Percentiles rank a stretch among this genome's conserved stretches.
Evolutionary conservation across 2,888 invertebrate genomes (phyloP).

Genomic region (Nebria brevicollis): DNA sequence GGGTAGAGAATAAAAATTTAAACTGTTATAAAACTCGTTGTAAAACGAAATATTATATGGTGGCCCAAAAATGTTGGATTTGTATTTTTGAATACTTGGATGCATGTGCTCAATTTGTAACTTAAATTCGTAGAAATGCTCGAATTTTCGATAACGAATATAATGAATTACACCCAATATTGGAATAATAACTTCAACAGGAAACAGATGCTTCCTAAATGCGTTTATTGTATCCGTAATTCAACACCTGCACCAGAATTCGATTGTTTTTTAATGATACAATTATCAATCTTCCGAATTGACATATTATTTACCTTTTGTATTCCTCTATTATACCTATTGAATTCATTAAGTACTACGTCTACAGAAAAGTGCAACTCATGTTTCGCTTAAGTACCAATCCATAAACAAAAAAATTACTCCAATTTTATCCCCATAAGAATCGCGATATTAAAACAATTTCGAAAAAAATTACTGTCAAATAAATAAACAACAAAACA

Average conservation of each 20-base stretch:
- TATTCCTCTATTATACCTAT: not conserved
- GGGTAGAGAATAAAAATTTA: slow-evolving; percentile 37
- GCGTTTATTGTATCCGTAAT: slow-evolving; percentile 32
- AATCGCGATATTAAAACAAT: not conserved
- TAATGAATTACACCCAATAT: slow-evolving; percentile 36
- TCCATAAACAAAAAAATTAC: not conserved
- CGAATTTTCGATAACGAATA: slow-evolving; percentile 30
- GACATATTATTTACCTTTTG: slow-evolving; percentile 22
- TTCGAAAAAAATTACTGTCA: not conserved
- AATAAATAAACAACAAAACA: not conserved
- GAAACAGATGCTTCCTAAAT: slow-evolving; percentile 39
- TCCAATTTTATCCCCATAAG: not conserved
- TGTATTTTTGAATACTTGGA: not conserved
- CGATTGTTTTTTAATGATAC: slow-evolving; percentile 32
- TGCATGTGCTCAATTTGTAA: not conserved
- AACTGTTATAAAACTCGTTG: slow-evolving; percentile 42
- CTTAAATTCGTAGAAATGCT: not conserved
- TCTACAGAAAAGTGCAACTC: not conserved
- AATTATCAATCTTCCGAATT: slow-evolving; percentile 29
- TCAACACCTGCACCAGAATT: slow-evolving; percentile 29
- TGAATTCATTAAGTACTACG: no score
- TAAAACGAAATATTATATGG: slow-evolving; percentile 25
- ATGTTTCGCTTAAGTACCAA: not conserved
- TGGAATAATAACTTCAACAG: slow-evolving; percentile 31
- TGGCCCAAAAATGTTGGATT: slow-evolving; percentile 17